phyloP scores from a whole-genome alignment of 2,113 vertebrate genomes.

The Seriola dumerili region DNA sequence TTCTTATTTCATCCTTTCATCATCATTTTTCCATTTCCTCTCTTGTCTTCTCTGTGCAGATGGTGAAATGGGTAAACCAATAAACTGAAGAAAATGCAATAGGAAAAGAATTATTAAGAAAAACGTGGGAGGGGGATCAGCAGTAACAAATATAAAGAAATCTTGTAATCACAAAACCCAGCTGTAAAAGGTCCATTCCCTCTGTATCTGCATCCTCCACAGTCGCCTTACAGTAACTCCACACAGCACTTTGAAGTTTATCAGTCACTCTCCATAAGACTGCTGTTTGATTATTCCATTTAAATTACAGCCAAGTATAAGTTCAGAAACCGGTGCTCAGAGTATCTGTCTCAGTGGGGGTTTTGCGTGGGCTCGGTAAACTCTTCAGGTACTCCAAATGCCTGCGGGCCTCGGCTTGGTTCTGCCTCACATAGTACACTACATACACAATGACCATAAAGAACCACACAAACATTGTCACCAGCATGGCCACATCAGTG shows the following conservation, averaged over 20 bases:
- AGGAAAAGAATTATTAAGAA: conserved; percentile 16
- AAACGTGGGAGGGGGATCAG: not conserved
- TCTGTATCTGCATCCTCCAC: conserved; percentile 12
- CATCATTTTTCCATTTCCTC: not conserved
- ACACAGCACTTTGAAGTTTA: conserved; percentile 24
- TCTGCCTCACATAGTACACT: conserved; percentile 85
- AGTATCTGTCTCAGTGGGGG: conserved; percentile 78
- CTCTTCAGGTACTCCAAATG: conserved; percentile 86
- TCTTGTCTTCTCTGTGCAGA: conserved; percentile 7
- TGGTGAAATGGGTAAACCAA: not conserved
- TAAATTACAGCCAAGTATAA: not conserved
- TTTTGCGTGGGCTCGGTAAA: conserved; percentile 81
- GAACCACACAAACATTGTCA: conserved; percentile 88
- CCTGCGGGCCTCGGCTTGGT: conserved; percentile 81
- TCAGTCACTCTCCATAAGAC: conserved; percentile 23
- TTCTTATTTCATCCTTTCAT: conserved; percentile 28
- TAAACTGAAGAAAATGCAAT: not conserved
- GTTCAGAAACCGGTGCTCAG: conserved; percentile 80
- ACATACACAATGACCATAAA: conserved; percentile 85
- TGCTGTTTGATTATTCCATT: conserved; percentile 6
- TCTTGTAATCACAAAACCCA: conserved; percentile 13
- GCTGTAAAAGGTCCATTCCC: conserved; percentile 11
- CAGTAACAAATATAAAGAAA: conserved; percentile 28
- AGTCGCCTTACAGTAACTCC: conserved; percentile 10
- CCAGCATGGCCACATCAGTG: conserved; percentile 85